Conservation (phyloP, 2,888 invertebrate genomes). For the Lacanobia oleracea region DNA sequence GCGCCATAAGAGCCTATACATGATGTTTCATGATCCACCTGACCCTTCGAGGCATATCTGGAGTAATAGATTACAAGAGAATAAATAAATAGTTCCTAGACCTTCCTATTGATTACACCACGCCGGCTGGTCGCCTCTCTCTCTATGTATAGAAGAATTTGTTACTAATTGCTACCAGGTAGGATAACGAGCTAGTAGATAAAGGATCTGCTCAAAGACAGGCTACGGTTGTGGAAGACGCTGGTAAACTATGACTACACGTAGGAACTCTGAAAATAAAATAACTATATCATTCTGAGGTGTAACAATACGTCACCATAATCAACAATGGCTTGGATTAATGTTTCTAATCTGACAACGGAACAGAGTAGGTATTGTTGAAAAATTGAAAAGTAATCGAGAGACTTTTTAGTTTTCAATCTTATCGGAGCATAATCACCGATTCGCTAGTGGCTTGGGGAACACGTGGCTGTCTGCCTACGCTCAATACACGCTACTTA, state of each 20-base stretch:
- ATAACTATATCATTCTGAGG: constrained; percentile 9
- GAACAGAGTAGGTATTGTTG: too few species aligned
- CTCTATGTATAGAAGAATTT: constrained; percentile 75
- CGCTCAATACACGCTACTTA: constrained; percentile 11
- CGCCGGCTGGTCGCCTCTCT: constrained; percentile 78
- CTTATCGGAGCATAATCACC: constrained; percentile 45
- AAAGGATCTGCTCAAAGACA: neutral
- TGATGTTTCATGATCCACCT: constrained; percentile 53
- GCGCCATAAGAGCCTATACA: constrained; percentile 50
- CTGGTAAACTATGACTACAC: constrained; percentile 3
- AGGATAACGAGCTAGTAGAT: neutral
- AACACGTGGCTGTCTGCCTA: constrained; percentile 44
- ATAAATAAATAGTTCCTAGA: constrained; percentile 66
- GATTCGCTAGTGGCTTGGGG: neutral
- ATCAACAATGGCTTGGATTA: constrained; percentile 28
- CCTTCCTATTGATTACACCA: constrained; percentile 69
- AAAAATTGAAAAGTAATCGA: constrained; percentile 31
- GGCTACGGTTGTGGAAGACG: neutral
- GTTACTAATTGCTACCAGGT: constrained; percentile 36
- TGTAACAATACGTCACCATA: constrained; percentile 10
- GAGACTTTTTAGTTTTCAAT: constrained; percentile 32
- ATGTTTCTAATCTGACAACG: constrained; percentile 14
- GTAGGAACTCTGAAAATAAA: constrained; percentile 30
- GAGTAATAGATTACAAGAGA: constrained; percentile 48
- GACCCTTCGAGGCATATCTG: constrained; percentile 50